Evolutionary conservation across 2,888 invertebrate genomes (phyloP), one percentile per base, ranked within the genome.

Genomic region (Heliconius aoede): DNA sequence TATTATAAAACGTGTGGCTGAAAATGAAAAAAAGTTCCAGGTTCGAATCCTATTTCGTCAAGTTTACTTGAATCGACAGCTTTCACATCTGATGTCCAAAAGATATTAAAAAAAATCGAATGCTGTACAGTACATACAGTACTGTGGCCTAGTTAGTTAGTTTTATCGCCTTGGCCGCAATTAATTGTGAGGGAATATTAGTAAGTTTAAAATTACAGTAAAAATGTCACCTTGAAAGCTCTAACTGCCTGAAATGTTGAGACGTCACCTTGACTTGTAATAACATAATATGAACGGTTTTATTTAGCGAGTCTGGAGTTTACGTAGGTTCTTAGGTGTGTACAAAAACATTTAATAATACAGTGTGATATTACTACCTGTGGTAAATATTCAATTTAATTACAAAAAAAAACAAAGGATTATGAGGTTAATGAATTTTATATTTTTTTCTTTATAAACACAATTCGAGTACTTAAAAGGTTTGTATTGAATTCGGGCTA

Each of bases 241-340:
- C 30, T 36, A 74, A 72, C 46, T n/a, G 51, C 69, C 79, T 79
- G 79, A 79, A 79, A 78, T 73, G 71, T 60, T 46, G 62, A 62
- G 55, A 62, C 40, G 51, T 58, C 30, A 68, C 79, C 78, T 79
- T 78, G 73, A 79, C 65, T 72, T 58, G 61, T 58, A 36, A 28
- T 71, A 65, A 62, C 30, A 67, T 67, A 62, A 61, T 32, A 62
- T 62, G 60, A 61, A 40, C 36, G 18, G 36, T 75, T 26, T 32
- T 51, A 61, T 61, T 51, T 58, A 72, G 72, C 60, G 72, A 36
- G 72, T 26, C 40, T 72, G n/a, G 32, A 46, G 51, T 61, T 69
- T 75, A 46, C 69, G 26, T 9, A 69, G 69, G 21, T 69, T 21
- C 18, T 67, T 61, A 55, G 32, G 32, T 71, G 55, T 60, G 68